A percentile compares a stretch with the other conserved stretches of the same genome.
Evolutionary conservation across 1,140 invertebrate genomes (phyloP).

Genomic region (Drosophila auraria): DNA sequence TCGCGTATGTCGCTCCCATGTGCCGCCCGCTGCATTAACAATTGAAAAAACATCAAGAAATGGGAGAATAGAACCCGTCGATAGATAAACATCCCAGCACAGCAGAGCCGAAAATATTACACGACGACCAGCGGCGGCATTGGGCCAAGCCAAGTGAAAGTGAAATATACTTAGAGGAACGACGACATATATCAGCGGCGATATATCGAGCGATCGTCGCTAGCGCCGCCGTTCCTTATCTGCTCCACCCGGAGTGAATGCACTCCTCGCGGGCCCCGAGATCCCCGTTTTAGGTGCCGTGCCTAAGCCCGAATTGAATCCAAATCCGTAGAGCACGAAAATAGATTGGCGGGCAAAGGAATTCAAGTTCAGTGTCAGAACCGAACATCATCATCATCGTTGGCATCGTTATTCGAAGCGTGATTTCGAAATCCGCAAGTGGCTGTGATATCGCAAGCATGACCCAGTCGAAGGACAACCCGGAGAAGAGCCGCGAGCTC

Average conservation of each 20-base stretch:
- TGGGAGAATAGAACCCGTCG: slow-evolving; percentile 39
- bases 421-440: not conserved
- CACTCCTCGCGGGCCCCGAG: slow-evolving; percentile 34
- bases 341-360: slow-evolving; percentile 35
- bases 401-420: not conserved
- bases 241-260: slow-evolving; percentile 56
- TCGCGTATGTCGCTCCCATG: slow-evolving; percentile 48
- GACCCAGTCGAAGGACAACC: slow-evolving; percentile 66
- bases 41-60: slow-evolving; percentile 50
- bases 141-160: slow-evolving; percentile 34
- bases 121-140: slow-evolving; percentile 8
- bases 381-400: slow-evolving; percentile 5
- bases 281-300: slow-evolving; percentile 4
- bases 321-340: slow-evolving; percentile 11
- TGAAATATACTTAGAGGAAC: slow-evolving; percentile 19
- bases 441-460: slow-evolving; percentile 61
- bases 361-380: slow-evolving; percentile 54
- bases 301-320: slow-evolving; percentile 19
- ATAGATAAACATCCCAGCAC: slow-evolving; percentile 36
- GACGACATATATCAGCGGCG: slow-evolving; percentile 1
- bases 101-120: slow-evolving; percentile 12
- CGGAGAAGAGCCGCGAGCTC: slow-evolving; percentile 67
- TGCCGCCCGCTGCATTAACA: slow-evolving; percentile 26
- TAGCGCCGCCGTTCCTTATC: slow-evolving; percentile 26
- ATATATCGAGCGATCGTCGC: slow-evolving; percentile 8